Evolutionary conservation across 2,888 invertebrate genomes (phyloP), one percentile per base, ranked within the genome.

Genomic region (Clepsis dumicolana): DNA sequence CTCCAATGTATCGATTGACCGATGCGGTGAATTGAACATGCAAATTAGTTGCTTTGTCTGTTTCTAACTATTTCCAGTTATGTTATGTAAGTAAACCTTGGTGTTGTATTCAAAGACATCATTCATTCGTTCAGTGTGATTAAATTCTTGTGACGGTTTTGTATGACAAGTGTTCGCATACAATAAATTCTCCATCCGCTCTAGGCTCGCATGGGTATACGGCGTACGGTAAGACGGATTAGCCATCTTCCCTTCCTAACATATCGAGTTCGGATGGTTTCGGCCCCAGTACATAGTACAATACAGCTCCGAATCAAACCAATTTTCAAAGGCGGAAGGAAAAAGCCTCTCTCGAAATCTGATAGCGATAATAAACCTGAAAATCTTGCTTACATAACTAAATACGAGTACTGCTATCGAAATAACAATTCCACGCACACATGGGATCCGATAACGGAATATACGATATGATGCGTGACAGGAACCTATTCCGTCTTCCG

Each of bases 391-490:
- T 12, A 12, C 18, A 50, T 12, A 64, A 35, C 38, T 21, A 14
- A 48, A 24, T 21, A 21, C 38, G 63, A 66, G 53, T 53, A 32
- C 41, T 52, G 66, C 53, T 64, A 41, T 68, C 56, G 53, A 59
- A 52, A 59, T 64, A 44, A 68, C 59, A 44, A 64, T 68, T 68
- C 52, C 25, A 14, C 35, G 16, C 38, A 27, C 32, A 59, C 24
- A 44, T 48, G 21, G 60, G 53, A 59, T 59, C 50, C 18, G 56
- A 56, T 48, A 62, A 68, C 64, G 44, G 41, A 53, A 64, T 64
- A 52, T 35, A 68, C 57, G 59, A 59, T 50, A 25, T 48, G 65
- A 59, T 59, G 52, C 63, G 57, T 68, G 64, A 32, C 52, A 63
- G 52, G 41, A 44, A 16, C 24, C 63, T 53, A 68, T 64, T 68